Conservation (phyloP, 2,113 vertebrate species). For the Furnarius figulus region DNA sequence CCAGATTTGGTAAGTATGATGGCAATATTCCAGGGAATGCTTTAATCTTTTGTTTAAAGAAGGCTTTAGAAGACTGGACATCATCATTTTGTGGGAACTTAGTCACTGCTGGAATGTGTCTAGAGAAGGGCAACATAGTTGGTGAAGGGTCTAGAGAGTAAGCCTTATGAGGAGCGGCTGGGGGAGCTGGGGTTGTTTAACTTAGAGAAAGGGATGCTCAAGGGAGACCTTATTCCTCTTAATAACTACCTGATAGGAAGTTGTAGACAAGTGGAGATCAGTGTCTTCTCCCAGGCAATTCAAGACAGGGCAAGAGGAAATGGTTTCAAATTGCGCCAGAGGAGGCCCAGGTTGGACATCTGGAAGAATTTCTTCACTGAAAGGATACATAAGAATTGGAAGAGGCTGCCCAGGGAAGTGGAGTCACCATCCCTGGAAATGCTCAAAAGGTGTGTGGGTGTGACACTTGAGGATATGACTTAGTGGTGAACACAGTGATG, state of each 20-base stretch:
- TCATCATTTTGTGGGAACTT: background rate
- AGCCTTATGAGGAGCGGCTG: background rate
- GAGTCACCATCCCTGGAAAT: background rate
- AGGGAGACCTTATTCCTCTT: background rate
- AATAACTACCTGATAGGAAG: no score
- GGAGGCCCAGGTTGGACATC: background rate
- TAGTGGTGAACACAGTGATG: fast-evolving
- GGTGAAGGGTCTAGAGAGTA: background rate
- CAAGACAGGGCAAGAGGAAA: background rate
- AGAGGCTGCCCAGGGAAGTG: background rate
- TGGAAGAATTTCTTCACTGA: background rate
- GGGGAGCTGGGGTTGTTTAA: background rate
- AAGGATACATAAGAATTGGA: background rate
- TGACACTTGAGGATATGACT: background rate
- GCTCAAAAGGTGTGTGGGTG: background rate
- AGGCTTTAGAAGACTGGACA: background rate
- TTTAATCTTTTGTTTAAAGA: background rate
- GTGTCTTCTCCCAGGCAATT: background rate
- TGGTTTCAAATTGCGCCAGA: fast-evolving
- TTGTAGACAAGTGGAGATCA: background rate
- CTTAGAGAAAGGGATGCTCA: background rate
- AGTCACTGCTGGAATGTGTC: background rate
- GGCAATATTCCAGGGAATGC: background rate
- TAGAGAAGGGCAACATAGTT: background rate
- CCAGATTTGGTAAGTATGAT: background rate